phyloP scores from a whole-genome alignment of 2,888 invertebrate genomes.

The Slavum lentiscoides region DNA sequence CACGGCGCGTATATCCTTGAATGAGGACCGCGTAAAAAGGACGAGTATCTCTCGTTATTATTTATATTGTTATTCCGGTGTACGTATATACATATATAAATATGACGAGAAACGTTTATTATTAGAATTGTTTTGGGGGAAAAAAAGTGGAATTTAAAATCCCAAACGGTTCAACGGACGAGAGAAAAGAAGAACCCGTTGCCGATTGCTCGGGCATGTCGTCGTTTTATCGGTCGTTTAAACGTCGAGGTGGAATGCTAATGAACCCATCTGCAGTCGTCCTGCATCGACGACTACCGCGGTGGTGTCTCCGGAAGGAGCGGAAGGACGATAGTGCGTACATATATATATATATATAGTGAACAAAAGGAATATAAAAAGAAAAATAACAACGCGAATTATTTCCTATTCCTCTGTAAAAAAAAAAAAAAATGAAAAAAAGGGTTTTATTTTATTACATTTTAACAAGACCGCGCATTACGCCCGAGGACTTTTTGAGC shows the following conservation, averaged over 20 bases:
- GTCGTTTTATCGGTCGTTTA: neutral
- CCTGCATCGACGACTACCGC: neutral
- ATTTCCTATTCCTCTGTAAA: constrained; percentile 25
- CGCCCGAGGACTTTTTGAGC: constrained; percentile 51
- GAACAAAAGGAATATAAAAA: neutral
- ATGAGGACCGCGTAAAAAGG: constrained; percentile 14
- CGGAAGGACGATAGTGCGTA: neutral
- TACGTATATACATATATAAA: too few species aligned
- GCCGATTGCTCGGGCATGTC: neutral
- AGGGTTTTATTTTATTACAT: constrained; percentile 52
- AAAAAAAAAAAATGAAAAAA: neutral
- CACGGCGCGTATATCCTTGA: neutral
- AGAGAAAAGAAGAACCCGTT: neutral
- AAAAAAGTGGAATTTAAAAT: constrained; percentile 12
- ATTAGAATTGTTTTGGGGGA: neutral
- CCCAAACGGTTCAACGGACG: neutral
- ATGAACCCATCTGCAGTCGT: neutral
- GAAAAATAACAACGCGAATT: constrained; percentile 37
- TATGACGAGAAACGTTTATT: constrained; percentile 21
- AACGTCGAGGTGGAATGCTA: constrained; percentile 11
- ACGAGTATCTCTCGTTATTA: constrained; percentile 30
- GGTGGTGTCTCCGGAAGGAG: too few species aligned
- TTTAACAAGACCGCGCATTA: constrained; percentile 49
- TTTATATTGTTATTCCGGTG: constrained; percentile 24
- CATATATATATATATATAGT: too few species aligned